Evolutionary conservation across 2,888 invertebrate species (phyloP).

Genomic region (Actias luna): DNA sequence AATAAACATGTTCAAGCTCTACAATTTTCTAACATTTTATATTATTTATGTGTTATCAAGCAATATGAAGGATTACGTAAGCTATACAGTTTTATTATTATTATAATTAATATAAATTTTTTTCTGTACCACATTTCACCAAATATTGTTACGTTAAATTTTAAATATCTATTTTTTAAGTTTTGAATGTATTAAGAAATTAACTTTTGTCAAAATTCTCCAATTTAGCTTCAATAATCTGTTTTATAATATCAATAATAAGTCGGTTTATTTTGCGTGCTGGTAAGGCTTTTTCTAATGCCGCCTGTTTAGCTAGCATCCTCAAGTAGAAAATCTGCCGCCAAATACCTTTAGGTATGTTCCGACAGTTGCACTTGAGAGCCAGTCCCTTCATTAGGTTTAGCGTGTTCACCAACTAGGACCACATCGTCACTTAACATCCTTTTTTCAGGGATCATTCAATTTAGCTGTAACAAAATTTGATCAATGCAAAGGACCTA

Average conservation of each 20-base stretch:
- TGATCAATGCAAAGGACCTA: slow-evolving; percentile 30
- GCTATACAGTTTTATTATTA: neutral
- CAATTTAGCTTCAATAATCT: neutral
- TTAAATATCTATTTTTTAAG: neutral
- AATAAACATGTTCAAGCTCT: neutral
- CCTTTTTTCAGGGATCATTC: slow-evolving; percentile 28
- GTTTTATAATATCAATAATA: neutral
- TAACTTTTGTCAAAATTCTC: neutral
- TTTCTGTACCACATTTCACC: neutral
- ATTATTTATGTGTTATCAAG: neutral
- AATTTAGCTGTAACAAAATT: slow-evolving; percentile 26
- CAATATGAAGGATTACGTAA: slow-evolving; percentile 8
- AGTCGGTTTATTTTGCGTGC: too few relatives aligned
- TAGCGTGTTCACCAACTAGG: too few relatives aligned
- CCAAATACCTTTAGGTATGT: too few relatives aligned
- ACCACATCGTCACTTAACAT: too few relatives aligned
- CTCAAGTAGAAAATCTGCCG: too few relatives aligned
- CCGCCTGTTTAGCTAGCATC: too few relatives aligned
- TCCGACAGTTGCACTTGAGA: too few relatives aligned
- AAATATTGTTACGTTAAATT: neutral
- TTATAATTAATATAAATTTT: neutral
- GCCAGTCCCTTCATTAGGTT: too few relatives aligned
- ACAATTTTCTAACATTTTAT: neutral
- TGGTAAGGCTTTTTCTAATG: too few relatives aligned
- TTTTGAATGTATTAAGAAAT: neutral